Conservation (phyloP, 2,888 invertebrate genomes). For the Melinaea marsaeus region DNA sequence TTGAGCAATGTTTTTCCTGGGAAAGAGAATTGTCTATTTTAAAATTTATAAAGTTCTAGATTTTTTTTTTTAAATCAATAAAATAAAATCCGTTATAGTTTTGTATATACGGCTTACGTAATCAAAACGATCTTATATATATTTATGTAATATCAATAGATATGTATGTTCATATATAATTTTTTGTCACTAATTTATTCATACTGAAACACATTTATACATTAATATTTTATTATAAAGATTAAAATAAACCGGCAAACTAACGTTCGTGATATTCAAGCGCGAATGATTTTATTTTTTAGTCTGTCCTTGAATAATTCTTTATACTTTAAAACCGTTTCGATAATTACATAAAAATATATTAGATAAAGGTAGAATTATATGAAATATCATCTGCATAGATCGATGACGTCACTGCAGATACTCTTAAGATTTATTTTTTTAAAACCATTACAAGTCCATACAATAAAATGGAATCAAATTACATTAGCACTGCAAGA, state of each 20-base stretch:
- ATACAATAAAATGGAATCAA: constrained; percentile 26
- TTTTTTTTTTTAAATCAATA: too few relatives aligned
- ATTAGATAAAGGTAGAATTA: background rate
- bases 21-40: constrained; percentile 8
- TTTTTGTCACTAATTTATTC: background rate
- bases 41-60: too few relatives aligned
- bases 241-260: background rate
- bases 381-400: constrained; percentile 29
- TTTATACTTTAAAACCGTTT: constrained; percentile 17
- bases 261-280: constrained; percentile 4
- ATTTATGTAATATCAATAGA: too few relatives aligned
- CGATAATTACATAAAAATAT: constrained; percentile 12
- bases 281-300: constrained; percentile 22
- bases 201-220: background rate
- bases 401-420: constrained; percentile 32
- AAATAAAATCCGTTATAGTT: too few relatives aligned
- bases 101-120: too few relatives aligned
- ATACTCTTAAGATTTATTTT: constrained; percentile 24
- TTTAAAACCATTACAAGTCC: constrained; percentile 15
- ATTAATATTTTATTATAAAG: background rate
- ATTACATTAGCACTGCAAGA: constrained; percentile 34
- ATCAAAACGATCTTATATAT: too few relatives aligned
- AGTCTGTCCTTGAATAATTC: constrained; percentile 27
- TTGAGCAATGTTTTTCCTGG: constrained; percentile 20
- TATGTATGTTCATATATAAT: too few relatives aligned